Conservation (phyloP, 2,113 vertebrate species). For the Asarcornis scutulata region DNA sequence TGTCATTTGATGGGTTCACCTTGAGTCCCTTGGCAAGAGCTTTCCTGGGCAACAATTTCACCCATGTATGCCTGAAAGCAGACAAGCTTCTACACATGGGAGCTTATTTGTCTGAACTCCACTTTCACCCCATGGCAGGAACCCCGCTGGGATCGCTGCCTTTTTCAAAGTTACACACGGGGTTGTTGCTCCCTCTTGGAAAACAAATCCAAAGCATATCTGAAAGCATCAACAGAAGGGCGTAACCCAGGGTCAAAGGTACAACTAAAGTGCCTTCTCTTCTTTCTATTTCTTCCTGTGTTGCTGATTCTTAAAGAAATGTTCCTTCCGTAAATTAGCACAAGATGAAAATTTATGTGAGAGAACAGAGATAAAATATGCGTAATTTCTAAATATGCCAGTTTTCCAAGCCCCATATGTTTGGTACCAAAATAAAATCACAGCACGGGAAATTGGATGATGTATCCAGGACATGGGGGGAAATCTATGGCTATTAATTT, state of each 20-base stretch:
- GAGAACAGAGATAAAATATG: neutral
- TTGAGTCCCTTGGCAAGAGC: neutral
- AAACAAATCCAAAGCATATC: neutral
- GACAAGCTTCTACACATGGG: neutral
- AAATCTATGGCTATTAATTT: slow-evolving; percentile 66
- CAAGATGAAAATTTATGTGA: neutral
- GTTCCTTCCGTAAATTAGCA: neutral
- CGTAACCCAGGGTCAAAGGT: neutral
- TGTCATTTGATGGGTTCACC: neutral
- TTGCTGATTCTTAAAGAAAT: neutral
- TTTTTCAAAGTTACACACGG: neutral
- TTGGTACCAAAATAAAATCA: slow-evolving; percentile 68
- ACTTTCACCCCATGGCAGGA: neutral
- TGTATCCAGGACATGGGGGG: slow-evolving; percentile 36
- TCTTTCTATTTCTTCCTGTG: neutral
- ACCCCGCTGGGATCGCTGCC: neutral
- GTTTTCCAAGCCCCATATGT: slow-evolving; percentile 29
- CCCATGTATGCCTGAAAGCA: neutral
- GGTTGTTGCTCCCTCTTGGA: neutral
- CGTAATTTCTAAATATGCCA: slow-evolving; percentile 24
- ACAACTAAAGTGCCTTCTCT: neutral
- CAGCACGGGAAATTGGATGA: slow-evolving; percentile 27
- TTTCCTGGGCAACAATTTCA: neutral
- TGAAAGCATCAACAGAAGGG: neutral
- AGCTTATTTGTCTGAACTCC: neutral